Conservation (phyloP, 2,113 vertebrate species). For the Albula goreensis region DNA sequence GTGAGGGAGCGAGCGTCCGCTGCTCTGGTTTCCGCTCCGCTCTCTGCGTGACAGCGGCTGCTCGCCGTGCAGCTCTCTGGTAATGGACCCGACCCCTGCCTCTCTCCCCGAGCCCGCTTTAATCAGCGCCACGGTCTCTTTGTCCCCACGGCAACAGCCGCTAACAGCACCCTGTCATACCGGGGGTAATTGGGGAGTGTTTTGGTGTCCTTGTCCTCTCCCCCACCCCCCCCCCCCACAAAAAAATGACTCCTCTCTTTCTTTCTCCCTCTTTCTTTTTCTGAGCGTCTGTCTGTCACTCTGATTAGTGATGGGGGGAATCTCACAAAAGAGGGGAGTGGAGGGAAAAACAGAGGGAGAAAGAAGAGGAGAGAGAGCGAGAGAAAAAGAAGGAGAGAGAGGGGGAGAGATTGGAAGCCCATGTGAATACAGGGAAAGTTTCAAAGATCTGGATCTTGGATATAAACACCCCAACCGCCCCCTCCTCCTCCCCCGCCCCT, state of each 20-base stretch:
- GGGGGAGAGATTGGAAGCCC: neutral
- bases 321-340: constrained; percentile 24
- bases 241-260: constrained; percentile 15
- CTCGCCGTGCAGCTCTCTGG: neutral
- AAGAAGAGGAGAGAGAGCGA: constrained; percentile 48
- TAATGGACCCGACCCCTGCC: neutral
- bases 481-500: neutral
- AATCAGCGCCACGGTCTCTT: neutral
- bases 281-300: constrained; percentile 34
- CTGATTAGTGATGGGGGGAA: constrained; percentile 31
- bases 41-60: neutral
- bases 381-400: constrained; percentile 51
- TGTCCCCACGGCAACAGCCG: neutral
- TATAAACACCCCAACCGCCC: neutral
- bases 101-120: neutral
- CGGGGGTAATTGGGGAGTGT: neutral
- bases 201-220: neutral
- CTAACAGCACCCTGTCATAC: neutral
- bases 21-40: neutral
- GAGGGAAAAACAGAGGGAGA: constrained; percentile 44
- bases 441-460: constrained; percentile 20
- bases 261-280: constrained; percentile 25
- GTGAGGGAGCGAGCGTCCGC: too few relatives aligned
- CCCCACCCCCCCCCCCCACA: neutral
- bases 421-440: neutral